A percentile compares a stretch with the other conserved stretches of the same genome.
Conservation (phyloP, 2,888 invertebrate genomes). For the Cantharis nigra region DNA sequence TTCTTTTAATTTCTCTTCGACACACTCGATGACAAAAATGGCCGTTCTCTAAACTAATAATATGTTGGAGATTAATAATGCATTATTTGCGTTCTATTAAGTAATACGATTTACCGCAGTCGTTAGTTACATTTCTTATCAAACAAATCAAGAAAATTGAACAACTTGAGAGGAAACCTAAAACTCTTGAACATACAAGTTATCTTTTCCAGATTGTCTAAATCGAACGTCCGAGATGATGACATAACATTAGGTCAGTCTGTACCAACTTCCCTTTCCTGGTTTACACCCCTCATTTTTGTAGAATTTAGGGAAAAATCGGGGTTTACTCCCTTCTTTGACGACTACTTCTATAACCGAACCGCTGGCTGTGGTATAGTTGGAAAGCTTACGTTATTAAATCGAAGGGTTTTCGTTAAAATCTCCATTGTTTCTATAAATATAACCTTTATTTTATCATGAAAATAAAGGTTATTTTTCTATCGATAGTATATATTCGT, state of each 20-base stretch:
- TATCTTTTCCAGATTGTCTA: slow-evolving; percentile 32
- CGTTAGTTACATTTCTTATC: slow-evolving; percentile 26
- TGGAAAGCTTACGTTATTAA: neutral
- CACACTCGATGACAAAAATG: neutral
- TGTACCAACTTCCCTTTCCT: slow-evolving; percentile 52
- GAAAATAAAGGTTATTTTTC: slow-evolving; percentile 15
- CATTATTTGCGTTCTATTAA: slow-evolving; percentile 1
- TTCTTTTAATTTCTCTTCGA: no score
- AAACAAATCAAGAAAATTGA: slow-evolving; percentile 36
- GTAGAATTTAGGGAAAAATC: slow-evolving; percentile 52
- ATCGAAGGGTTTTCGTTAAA: slow-evolving; percentile 20
- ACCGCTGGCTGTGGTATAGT: slow-evolving; percentile 16
- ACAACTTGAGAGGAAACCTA: slow-evolving; percentile 40
- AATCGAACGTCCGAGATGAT: slow-evolving; percentile 43
- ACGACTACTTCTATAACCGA: slow-evolving; percentile 21
- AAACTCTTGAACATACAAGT: slow-evolving; percentile 41
- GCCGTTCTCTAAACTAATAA: neutral
- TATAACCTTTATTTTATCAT: slow-evolving; percentile 3
- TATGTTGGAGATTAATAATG: neutral
- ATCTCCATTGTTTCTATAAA: slow-evolving; percentile 11
- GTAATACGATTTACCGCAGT: slow-evolving; percentile 27
- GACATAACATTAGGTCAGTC: slow-evolving; percentile 52
- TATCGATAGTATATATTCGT: slow-evolving; percentile 7
- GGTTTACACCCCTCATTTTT: slow-evolving; percentile 40
- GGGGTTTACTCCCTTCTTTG: slow-evolving; percentile 42